A percentile compares a stretch with the other conserved stretches of the same genome.
phyloP scores from a whole-genome alignment of 2,888 invertebrate species.

The Bellardia pandia region DNA sequence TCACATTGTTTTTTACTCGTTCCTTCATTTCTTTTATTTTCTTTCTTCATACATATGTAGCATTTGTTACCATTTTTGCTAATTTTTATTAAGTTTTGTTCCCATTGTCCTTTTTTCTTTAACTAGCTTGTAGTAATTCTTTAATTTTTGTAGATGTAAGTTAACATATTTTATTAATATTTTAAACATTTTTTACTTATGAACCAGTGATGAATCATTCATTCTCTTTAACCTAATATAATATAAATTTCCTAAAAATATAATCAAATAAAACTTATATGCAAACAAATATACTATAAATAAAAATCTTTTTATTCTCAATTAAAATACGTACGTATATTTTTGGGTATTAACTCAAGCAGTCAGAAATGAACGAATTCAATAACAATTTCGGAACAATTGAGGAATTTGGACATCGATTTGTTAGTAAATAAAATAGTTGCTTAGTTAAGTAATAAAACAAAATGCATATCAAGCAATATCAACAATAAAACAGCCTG shows the following conservation, averaged over 20 bases:
- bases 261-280: slow-evolving; percentile 68
- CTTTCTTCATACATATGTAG: background rate
- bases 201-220: slow-evolving; percentile 49
- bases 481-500: background rate
- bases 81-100: slow-evolving; percentile 35
- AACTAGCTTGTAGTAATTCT: slow-evolving; percentile 27
- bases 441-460: background rate
- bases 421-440: background rate
- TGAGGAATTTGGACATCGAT: too few species aligned
- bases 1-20: slow-evolving; percentile 15
- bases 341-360: background rate
- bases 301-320: slow-evolving; percentile 24
- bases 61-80: background rate
- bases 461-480: too few species aligned
- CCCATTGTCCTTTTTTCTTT: slow-evolving; percentile 23
- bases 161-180: slow-evolving; percentile 40
- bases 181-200: slow-evolving; percentile 49
- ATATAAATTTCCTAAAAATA: slow-evolving; percentile 58
- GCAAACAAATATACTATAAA: slow-evolving; percentile 36
- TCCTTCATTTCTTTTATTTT: slow-evolving; percentile 3
- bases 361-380: background rate
- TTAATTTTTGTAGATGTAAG: slow-evolving; percentile 62
- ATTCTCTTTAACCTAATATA: slow-evolving; percentile 50
- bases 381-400: too few species aligned
- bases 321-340: background rate